A percentile compares a stretch with the other conserved stretches of the same genome.
phyloP scores from a whole-genome alignment of 30 jellyfish, hydroid and myxozoan species.

The Hydra vulgaris region DNA sequence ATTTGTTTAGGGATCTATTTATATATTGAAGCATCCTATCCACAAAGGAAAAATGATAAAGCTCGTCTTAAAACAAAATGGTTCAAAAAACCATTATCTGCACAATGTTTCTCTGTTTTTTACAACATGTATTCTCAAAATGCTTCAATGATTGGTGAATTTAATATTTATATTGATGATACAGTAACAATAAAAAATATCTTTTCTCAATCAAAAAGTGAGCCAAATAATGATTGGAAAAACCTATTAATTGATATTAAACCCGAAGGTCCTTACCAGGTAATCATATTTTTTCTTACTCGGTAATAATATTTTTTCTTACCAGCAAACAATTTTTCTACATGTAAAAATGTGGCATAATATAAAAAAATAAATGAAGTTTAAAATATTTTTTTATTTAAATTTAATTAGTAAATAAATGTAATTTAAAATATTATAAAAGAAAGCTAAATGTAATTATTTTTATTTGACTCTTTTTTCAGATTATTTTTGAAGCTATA shows the following conservation, averaged over 20 bases:
- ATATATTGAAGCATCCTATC: slow-evolving; percentile 71
- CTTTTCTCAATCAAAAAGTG: slow-evolving; percentile 24
- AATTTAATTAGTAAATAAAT: too few relatives aligned
- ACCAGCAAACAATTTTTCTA: neutral
- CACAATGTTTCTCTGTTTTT: slow-evolving; percentile 50
- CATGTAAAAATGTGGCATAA: too few relatives aligned
- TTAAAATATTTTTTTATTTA: too few relatives aligned
- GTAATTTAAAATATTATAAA: too few relatives aligned
- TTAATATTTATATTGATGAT: slow-evolving; percentile 42
- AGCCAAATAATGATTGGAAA: slow-evolving; percentile 37
- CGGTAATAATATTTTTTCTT: neutral
- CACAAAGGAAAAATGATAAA: slow-evolving; percentile 33
- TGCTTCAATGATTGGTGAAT: slow-evolving; percentile 36
- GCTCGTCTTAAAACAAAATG: slow-evolving; percentile 55
- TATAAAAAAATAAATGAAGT: too few relatives aligned
- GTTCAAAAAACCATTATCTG: slow-evolving; percentile 5
- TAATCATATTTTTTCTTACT: slow-evolving; percentile 8
- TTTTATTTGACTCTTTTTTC: neutral
- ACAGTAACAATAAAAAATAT: slow-evolving; percentile 9
- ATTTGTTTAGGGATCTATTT: slow-evolving; percentile 75
- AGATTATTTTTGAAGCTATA: slow-evolving; percentile 67
- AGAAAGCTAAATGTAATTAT: too few relatives aligned
- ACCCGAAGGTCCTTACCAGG: slow-evolving; percentile 36
- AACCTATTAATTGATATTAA: slow-evolving; percentile 7
- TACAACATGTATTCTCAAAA: slow-evolving; percentile 57